These are phyloP conservation scores for Dasyurus viverrinus DNA, from an alignment of 2,113 vertebrate species.

Conservation along the genomic window DNA sequence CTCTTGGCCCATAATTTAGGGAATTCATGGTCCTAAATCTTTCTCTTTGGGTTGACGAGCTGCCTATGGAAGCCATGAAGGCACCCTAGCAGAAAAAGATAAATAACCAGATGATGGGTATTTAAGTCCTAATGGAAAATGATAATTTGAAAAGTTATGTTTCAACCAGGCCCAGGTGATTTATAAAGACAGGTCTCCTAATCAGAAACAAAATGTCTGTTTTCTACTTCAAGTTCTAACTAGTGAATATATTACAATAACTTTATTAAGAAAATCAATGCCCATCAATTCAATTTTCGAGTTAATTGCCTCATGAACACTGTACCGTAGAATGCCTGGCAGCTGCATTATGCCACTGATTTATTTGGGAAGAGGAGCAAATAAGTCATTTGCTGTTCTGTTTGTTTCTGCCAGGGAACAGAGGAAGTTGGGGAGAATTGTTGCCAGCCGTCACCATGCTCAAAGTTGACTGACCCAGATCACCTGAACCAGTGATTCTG, in stretches of 20 bases:
- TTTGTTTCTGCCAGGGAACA: background rate
- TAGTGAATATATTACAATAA: conserved; percentile 47
- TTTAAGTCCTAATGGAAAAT: background rate
- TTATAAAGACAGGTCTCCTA: rapidly evolving
- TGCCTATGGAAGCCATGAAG: rapidly evolving
- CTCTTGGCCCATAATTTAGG: rapidly evolving
- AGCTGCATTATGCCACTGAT: background rate
- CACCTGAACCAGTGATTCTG: background rate
- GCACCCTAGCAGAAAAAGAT: rapidly evolving
- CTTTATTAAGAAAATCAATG: conserved; percentile 56
- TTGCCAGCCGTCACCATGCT: background rate
- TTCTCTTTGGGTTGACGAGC: background rate
- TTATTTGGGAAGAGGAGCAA: rapidly evolving
- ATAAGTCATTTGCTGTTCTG: rapidly evolving
- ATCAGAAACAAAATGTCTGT: conserved; percentile 21
- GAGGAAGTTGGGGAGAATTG: background rate
- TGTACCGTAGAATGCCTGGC: background rate
- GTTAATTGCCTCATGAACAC: conserved; percentile 35
- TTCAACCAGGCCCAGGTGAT: rapidly evolving
- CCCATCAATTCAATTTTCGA: conserved; percentile 27
- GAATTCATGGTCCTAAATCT: rapidly evolving
- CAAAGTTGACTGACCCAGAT: rapidly evolving
- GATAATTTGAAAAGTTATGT: too few species aligned
- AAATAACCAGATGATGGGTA: rapidly evolving
- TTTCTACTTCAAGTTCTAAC: conserved; percentile 40